Percentiles rank a stretch among this genome's conserved stretches.
Evolutionary conservation across 2,113 vertebrate genomes (phyloP).

Genomic region (Forbesichthys papilliferus): DNA sequence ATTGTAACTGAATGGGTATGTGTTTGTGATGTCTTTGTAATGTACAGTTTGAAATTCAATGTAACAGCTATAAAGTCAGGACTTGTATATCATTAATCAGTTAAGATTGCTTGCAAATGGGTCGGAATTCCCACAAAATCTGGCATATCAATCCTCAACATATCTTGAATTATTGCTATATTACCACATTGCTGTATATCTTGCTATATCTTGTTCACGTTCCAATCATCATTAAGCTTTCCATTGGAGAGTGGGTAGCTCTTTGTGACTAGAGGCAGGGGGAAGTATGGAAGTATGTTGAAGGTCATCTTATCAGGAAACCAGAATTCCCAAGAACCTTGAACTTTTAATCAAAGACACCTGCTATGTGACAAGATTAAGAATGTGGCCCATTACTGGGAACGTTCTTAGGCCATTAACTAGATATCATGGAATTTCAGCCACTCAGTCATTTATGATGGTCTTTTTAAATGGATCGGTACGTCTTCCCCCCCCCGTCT

Average conservation of each 20-base stretch:
- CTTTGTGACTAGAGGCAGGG: too few species aligned
- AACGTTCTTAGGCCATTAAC: slow-evolving; percentile 6
- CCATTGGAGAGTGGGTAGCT: too few species aligned
- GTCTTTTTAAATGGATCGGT: slow-evolving; percentile 41
- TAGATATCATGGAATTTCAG: slow-evolving; percentile 6
- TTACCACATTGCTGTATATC: too few species aligned
- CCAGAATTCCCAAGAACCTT: slow-evolving; percentile 6
- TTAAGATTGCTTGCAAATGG: too few species aligned
- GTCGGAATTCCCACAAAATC: too few species aligned
- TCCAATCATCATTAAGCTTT: too few species aligned
- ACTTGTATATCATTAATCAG: too few species aligned
- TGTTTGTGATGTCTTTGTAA: background rate
- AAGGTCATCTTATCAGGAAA: slow-evolving; percentile 6
- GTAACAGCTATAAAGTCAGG: too few species aligned
- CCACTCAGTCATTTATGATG: slow-evolving; percentile 21
- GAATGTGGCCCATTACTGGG: background rate
- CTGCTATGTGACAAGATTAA: slow-evolving; percentile 2
- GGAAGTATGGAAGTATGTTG: background rate
- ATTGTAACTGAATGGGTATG: background rate
- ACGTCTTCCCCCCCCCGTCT: slow-evolving; percentile 29
- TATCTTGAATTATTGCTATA: too few species aligned
- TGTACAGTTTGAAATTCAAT: background rate
- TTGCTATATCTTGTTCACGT: too few species aligned
- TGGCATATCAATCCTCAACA: too few species aligned
- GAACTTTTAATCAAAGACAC: background rate